A percentile compares a stretch with the other conserved stretches of the same genome.
These are phyloP conservation scores for Luscinia luscinia DNA, from an alignment of 2,797 vertebrate genomes.

Conservation along the genomic window DNA sequence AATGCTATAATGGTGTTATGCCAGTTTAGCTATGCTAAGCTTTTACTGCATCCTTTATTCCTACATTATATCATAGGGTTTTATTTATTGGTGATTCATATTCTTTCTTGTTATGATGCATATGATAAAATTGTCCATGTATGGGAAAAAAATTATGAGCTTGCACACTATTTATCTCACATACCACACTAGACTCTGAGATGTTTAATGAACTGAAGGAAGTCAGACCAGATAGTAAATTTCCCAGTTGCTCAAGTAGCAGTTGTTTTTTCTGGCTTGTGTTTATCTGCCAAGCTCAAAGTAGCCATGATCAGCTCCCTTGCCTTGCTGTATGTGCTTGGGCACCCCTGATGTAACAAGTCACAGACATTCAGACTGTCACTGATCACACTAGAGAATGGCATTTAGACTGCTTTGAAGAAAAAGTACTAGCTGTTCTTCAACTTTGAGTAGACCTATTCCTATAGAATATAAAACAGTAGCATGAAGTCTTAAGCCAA, in stretches of 20 bases:
- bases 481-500: neutral
- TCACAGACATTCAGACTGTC: neutral
- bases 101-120: neutral
- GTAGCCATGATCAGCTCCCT: neutral
- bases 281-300: neutral
- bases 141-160: neutral
- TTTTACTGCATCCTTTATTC: neutral
- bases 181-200: neutral
- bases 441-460: neutral
- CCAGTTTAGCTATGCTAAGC: neutral
- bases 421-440: neutral
- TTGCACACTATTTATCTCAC: neutral
- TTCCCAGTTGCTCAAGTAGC: neutral
- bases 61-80: neutral
- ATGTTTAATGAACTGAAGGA: neutral
- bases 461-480: neutral
- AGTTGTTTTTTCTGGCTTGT: neutral
- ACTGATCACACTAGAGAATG: neutral
- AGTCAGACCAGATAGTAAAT: neutral
- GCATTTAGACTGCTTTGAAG: neutral
- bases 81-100: neutral
- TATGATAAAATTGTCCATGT: neutral
- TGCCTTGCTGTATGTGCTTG: neutral
- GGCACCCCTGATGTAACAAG: neutral
- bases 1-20: neutral